phyloP scores from a whole-genome alignment of 1,140 invertebrate genomes.

The Monomorium pharaonis region DNA sequence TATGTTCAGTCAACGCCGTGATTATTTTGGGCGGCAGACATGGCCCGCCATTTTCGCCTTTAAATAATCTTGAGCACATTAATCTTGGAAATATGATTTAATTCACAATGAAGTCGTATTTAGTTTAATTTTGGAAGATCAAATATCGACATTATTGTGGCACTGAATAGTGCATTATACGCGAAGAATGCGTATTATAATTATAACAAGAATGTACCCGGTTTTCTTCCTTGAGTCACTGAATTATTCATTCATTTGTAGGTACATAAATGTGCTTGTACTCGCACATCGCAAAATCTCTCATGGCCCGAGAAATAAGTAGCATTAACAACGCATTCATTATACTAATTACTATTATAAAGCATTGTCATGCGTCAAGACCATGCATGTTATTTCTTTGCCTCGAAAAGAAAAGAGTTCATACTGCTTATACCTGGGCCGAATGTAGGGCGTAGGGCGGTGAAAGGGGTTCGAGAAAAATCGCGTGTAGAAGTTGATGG shows the following conservation, averaged over 20 bases:
- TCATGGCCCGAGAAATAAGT: constrained; percentile 51
- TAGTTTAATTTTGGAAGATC: neutral
- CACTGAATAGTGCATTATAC: neutral
- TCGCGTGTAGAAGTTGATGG: constrained; percentile 31
- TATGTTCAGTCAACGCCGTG: neutral
- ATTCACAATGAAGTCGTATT: neutral
- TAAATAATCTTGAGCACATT: neutral
- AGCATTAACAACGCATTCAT: constrained; percentile 49
- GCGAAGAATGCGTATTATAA: constrained; percentile 1
- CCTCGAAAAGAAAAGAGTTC: constrained; percentile 34
- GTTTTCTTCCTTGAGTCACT: constrained; percentile 8
- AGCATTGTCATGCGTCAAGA: constrained; percentile 41
- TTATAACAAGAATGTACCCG: neutral
- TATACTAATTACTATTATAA: constrained; percentile 66
- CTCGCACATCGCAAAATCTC: constrained; percentile 26
- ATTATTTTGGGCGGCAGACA: neutral
- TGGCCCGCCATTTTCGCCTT: neutral
- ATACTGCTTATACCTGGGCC: constrained; percentile 14
- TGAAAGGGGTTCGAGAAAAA: constrained; percentile 27
- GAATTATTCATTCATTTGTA: constrained; percentile 33
- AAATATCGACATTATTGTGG: constrained; percentile 11
- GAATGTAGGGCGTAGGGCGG: neutral
- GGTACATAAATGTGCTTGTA: constrained; percentile 33
- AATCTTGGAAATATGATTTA: neutral
- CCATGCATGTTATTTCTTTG: constrained; percentile 47